Percentiles rank a stretch among this genome's conserved stretches.
Evolutionary conservation across 2,113 vertebrate genomes (phyloP).

Genomic region (Sander vitreus): DNA sequence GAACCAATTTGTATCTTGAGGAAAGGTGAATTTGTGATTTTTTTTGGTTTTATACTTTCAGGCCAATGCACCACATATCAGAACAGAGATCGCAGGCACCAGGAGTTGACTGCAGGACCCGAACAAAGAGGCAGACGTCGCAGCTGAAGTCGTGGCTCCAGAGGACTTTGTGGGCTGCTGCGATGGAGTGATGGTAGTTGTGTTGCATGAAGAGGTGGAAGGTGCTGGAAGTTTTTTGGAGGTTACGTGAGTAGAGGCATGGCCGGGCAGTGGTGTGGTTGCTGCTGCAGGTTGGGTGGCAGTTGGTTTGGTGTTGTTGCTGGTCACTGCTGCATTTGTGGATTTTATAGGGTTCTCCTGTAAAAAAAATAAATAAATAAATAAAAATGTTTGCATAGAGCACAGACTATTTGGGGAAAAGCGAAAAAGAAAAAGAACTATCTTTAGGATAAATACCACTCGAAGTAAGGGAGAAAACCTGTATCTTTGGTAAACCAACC

Average conservation of each 20-base stretch:
- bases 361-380: conserved; percentile 7
- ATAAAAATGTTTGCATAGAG: background rate
- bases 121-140: conserved; percentile 7
- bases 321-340: background rate
- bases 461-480: background rate
- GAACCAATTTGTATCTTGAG: background rate
- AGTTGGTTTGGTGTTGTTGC: rapidly evolving
- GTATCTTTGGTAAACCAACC: background rate
- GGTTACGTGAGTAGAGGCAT: background rate
- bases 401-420: too few species aligned
- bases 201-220: background rate
- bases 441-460: too few species aligned
- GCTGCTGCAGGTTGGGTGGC: rapidly evolving
- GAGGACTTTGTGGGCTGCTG: background rate
- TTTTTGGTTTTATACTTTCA: background rate
- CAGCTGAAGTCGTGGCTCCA: background rate
- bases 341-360: background rate
- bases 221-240: too few species aligned
- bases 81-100: conserved; percentile 19
- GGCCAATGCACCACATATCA: conserved; percentile 15
- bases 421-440: too few species aligned
- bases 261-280: rapidly evolving
- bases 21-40: background rate
- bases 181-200: background rate
- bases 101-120: conserved; percentile 35